These are phyloP conservation scores for Peromyscus eremicus DNA, from an alignment of 2,797 vertebrate genomes.

Conservation along the genomic window DNA sequence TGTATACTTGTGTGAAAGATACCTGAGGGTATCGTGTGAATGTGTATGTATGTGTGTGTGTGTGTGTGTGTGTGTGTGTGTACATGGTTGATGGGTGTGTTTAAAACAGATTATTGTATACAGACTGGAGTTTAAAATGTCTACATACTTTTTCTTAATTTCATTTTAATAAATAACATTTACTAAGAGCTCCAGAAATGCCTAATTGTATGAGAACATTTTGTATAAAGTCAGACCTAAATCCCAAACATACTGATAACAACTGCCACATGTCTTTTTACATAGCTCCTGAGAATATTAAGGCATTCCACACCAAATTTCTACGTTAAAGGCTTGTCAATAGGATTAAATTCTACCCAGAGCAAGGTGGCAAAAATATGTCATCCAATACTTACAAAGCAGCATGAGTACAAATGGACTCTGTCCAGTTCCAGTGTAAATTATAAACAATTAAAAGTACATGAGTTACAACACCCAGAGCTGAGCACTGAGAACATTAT, in stretches of 20 bases:
- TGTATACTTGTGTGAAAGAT: not conserved
- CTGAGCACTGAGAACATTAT: slow-evolving; percentile 85
- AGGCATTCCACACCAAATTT: slow-evolving; percentile 79
- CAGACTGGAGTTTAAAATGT: slow-evolving; percentile 81
- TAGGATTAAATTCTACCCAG: slow-evolving; percentile 87
- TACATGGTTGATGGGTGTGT: not conserved
- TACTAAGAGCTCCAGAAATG: slow-evolving; percentile 84
- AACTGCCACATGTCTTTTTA: slow-evolving; percentile 86
- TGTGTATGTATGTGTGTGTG: not conserved
- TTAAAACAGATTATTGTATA: slow-evolving; percentile 81
- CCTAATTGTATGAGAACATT: slow-evolving; percentile 87
- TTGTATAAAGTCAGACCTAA: slow-evolving; percentile 87
- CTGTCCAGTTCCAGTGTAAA: slow-evolving; percentile 84
- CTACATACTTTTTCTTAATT: slow-evolving; percentile 80
- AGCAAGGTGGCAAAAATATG: slow-evolving; percentile 88
- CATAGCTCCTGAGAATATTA: slow-evolving; percentile 87
- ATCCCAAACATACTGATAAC: slow-evolving; percentile 87
- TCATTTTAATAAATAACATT: slow-evolving; percentile 85
- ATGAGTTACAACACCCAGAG: slow-evolving; percentile 85
- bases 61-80: not conserved
- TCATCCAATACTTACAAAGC: slow-evolving; percentile 84
- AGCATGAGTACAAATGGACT: slow-evolving; percentile 86
- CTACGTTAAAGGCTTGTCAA: slow-evolving; percentile 85
- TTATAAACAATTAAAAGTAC: slow-evolving; percentile 89
- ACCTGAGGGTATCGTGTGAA: not conserved